Percentiles rank a stretch among this genome's conserved stretches.
Conservation (phyloP, 2,888 invertebrate species). For the Lithosia quadra region DNA sequence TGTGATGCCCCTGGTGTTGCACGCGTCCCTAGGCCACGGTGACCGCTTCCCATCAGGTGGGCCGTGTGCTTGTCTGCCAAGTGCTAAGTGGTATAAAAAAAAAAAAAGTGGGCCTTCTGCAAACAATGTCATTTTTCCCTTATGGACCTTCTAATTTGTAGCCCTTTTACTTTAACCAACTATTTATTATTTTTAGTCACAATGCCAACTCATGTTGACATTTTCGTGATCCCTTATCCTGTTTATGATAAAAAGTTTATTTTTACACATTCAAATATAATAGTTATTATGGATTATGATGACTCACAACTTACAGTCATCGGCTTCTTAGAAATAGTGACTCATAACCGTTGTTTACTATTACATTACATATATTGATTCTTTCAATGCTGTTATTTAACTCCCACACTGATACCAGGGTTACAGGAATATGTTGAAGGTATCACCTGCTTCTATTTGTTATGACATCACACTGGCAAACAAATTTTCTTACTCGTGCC, state of each 20-base stretch:
- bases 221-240: constrained; percentile 17
- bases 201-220: constrained; percentile 12
- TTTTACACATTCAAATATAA: constrained; percentile 17
- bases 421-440: constrained; percentile 3
- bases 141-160: too few species aligned
- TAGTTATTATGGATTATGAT: constrained; percentile 23
- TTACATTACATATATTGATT: constrained; percentile 23
- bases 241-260: constrained; percentile 22
- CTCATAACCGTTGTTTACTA: constrained; percentile 42
- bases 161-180: too few species aligned
- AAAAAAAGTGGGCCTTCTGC: too few species aligned
- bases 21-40: too few species aligned
- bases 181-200: not conserved
- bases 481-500: not conserved
- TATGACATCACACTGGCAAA: not conserved
- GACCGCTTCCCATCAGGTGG: too few species aligned
- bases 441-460: not conserved
- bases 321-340: constrained; percentile 41
- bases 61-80: too few species aligned
- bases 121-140: too few species aligned
- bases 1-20: too few species aligned
- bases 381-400: constrained; percentile 12
- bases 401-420: constrained; percentile 10
- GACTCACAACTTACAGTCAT: constrained; percentile 39
- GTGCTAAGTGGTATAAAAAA: too few species aligned